Conservation (phyloP, 1,140 invertebrate genomes). For the Dendroctonus valens region DNA sequence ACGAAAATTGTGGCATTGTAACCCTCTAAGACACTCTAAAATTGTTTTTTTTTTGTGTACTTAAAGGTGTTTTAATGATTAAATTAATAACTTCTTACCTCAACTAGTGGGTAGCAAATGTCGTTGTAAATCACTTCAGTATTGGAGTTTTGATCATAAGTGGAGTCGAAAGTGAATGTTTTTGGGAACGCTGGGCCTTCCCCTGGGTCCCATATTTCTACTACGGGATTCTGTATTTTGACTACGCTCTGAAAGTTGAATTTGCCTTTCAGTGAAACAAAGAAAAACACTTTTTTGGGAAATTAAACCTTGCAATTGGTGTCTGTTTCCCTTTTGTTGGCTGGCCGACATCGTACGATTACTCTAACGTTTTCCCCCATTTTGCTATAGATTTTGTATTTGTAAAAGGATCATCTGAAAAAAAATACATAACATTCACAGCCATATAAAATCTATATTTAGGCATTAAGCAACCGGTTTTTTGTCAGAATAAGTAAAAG, state of each 20-base stretch:
- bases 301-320: conserved; percentile 66
- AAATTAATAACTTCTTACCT: conserved; percentile 47
- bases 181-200: conserved; percentile 58
- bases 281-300: background rate
- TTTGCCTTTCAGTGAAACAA: background rate
- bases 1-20: conserved; percentile 88
- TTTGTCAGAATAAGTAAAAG: background rate
- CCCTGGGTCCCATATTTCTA: conserved; percentile 51
- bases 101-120: conserved; percentile 80
- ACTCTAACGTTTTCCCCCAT: conserved; percentile 87
- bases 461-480: background rate
- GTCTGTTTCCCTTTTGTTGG: conserved; percentile 74
- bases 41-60: conserved; percentile 8
- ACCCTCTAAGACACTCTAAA: conserved; percentile 79
- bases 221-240: conserved; percentile 61
- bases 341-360: conserved; percentile 87
- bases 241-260: conserved; percentile 65
- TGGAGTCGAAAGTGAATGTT: conserved; percentile 80
- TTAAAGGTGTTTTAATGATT: background rate
- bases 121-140: conserved; percentile 88
- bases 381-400: background rate
- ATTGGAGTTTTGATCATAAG: conserved; percentile 73
- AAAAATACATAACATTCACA: background rate
- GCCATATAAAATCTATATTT: background rate
- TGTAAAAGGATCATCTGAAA: conserved; percentile 31